Evolutionary conservation across 2,797 vertebrate genomes (phyloP).

Genomic region (Enteromius anoplus): DNA sequence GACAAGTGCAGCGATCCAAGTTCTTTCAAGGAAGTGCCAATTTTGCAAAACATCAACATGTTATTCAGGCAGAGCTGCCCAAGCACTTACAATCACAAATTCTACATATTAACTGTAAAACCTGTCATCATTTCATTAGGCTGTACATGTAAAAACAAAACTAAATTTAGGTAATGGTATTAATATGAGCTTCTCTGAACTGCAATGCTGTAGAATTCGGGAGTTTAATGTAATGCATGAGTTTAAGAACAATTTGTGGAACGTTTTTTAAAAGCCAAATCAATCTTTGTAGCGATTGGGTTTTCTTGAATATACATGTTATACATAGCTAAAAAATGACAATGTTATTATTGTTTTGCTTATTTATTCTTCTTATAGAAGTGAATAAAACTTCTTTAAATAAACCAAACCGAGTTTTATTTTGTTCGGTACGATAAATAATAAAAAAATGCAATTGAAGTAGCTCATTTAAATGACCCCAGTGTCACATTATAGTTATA

Average conservation of each 20-base stretch:
- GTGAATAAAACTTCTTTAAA: not conserved
- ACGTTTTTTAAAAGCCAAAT: not conserved
- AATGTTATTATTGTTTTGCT: not conserved
- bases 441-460: not conserved
- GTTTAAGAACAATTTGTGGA: not conserved
- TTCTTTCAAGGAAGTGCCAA: fast-evolving
- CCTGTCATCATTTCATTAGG: not conserved
- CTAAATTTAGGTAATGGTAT: not conserved
- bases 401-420: not conserved
- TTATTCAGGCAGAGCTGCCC: not conserved
- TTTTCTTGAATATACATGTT: not conserved
- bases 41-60: not conserved
- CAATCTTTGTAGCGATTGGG: not conserved
- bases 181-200: not conserved
- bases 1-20: not conserved
- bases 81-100: fast-evolving
- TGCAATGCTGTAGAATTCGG: not conserved
- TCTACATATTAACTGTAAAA: not conserved
- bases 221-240: not conserved
- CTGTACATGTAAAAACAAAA: not conserved
- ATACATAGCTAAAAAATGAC: too few relatives aligned
- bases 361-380: not conserved
- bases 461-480: not conserved
- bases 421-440: not conserved
- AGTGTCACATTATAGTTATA: not conserved